Conservation (phyloP, 2,113 vertebrate species). For the Corythornis madagascariensis region DNA sequence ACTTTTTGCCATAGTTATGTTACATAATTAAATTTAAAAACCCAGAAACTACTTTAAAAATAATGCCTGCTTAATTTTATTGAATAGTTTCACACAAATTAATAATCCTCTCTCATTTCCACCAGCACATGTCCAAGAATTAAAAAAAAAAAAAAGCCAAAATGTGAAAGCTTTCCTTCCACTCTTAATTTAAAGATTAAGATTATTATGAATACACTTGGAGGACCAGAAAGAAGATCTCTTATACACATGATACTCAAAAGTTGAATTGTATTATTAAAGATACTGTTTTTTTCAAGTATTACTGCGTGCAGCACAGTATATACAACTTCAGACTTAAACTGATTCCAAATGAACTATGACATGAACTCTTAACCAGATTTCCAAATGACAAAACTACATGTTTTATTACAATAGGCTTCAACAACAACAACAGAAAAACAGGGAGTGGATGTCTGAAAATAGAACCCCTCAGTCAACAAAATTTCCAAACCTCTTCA, state of each 20-base stretch:
- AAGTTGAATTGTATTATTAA: neutral
- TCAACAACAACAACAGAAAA: neutral
- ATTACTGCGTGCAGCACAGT: neutral
- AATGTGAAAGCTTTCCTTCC: neutral
- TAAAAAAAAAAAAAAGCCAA: neutral
- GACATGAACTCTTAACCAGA: neutral
- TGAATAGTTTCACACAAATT: neutral
- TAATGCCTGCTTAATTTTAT: neutral
- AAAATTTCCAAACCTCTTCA: neutral
- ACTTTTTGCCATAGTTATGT: neutral
- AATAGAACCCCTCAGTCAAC: neutral
- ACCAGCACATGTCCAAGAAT: neutral
- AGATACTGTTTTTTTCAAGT: neutral
- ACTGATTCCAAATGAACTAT: neutral
- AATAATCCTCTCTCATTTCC: neutral
- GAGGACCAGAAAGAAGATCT: neutral
- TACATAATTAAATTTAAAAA: neutral
- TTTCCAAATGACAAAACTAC: neutral
- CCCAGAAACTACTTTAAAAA: neutral
- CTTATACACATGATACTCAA: neutral
- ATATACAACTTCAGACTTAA: neutral
- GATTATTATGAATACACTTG: neutral
- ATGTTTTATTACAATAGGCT: neutral
- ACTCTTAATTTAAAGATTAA: neutral
- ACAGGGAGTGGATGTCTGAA: neutral